Evolutionary conservation across 2,888 invertebrate species (phyloP).

Genomic region (Prionchulus punctatus): DNA sequence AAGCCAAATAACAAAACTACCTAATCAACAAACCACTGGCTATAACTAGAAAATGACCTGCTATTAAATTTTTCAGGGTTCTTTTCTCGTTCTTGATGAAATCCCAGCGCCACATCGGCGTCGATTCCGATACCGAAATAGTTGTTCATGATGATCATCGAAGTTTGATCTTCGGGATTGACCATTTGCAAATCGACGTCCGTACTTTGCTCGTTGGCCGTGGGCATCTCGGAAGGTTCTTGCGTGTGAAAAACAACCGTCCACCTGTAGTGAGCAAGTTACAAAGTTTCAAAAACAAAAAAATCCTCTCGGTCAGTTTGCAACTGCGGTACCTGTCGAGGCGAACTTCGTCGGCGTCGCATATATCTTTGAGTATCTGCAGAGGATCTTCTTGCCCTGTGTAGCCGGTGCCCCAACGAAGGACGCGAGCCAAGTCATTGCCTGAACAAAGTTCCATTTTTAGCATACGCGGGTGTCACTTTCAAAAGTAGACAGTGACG

Average conservation of each 20-base stretch:
- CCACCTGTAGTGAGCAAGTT: slow-evolving; percentile 17
- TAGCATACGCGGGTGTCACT: no score
- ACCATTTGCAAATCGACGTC: not conserved
- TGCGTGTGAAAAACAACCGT: slow-evolving; percentile 82
- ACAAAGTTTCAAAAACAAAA: not conserved
- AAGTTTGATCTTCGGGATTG: slow-evolving; percentile 73
- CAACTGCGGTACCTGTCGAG: slow-evolving; percentile 34
- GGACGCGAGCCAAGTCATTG: slow-evolving; percentile 90
- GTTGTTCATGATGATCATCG: slow-evolving; percentile 99
- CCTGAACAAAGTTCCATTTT: no score
- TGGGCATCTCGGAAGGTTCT: slow-evolving; percentile 35
- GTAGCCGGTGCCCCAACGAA: slow-evolving; percentile 97
- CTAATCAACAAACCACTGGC: no score
- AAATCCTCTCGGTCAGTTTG: no score
- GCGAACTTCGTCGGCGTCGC: slow-evolving; percentile 90
- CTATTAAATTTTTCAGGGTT: slow-evolving; percentile 99
- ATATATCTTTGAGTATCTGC: slow-evolving; percentile 85
- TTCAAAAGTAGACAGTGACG: not conserved
- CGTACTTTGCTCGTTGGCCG: slow-evolving; percentile 14
- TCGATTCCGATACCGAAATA: slow-evolving; percentile 99
- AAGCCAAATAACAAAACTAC: no score
- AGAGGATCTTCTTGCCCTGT: slow-evolving; percentile 74
- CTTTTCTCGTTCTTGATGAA: slow-evolving; percentile 95
- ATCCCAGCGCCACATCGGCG: slow-evolving; percentile 93
- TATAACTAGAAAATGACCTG: no score